Percentiles rank a stretch among this genome's conserved stretches.
phyloP scores from a whole-genome alignment of 2,888 invertebrate genomes.

The Gymnoscelis rufifasciata region DNA sequence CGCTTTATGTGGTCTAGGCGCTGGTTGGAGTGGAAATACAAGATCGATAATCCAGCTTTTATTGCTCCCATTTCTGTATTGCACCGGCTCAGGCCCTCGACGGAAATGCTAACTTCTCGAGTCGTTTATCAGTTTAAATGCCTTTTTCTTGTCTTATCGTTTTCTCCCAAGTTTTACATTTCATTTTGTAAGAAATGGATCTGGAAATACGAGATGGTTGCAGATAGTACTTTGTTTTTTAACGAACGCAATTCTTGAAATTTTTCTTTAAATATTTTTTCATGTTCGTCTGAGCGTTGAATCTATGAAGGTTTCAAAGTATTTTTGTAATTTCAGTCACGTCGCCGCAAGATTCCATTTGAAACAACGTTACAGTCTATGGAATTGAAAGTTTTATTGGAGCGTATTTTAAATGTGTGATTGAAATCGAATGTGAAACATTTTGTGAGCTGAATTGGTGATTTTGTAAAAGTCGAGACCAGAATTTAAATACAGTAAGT shows the following conservation, averaged over 20 bases:
- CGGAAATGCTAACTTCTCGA: slow-evolving; percentile 30
- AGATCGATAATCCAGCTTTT: slow-evolving; percentile 44
- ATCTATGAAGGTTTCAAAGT: slow-evolving; percentile 14
- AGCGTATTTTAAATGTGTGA: slow-evolving; percentile 20
- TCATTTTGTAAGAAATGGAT: slow-evolving; percentile 1
- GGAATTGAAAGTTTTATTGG: slow-evolving; percentile 21
- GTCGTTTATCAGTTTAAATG: slow-evolving; percentile 16
- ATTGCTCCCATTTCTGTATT: slow-evolving; percentile 40
- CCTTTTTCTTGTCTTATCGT: slow-evolving; percentile 12
- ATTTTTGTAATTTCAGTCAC: slow-evolving; percentile 18
- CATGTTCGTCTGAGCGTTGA: slow-evolving; percentile 3
- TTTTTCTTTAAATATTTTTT: slow-evolving; percentile 3
- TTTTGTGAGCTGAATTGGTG: too few species aligned
- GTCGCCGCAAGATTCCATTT: slow-evolving; percentile 17
- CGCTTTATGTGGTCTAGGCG: slow-evolving; percentile 38
- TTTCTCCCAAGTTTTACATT: slow-evolving; percentile 8
- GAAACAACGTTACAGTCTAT: slow-evolving; percentile 21
- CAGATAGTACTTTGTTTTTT: background rate
- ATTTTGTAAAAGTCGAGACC: background rate
- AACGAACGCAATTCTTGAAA: background rate
- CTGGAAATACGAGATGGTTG: background rate
- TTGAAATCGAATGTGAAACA: slow-evolving; percentile 10
- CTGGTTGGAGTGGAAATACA: slow-evolving; percentile 36
- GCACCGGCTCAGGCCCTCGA: slow-evolving; percentile 35
- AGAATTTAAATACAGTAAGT: too few species aligned